Evolutionary conservation across 2,113 vertebrate genomes (phyloP), one percentile per base, ranked within the genome.

Genomic region (Hippocampus mohnikei): DNA sequence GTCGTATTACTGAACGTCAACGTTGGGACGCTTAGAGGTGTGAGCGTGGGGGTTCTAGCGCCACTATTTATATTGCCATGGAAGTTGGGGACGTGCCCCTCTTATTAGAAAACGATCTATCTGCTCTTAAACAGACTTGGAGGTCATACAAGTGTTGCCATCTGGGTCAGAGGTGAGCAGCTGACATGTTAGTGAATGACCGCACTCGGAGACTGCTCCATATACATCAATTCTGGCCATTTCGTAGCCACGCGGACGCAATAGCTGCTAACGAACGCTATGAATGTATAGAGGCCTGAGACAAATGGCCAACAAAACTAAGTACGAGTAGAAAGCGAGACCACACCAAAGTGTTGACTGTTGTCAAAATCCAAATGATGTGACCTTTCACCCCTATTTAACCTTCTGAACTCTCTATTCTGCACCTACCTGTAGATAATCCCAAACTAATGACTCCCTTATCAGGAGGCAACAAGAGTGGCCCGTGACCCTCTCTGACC

Each of bases 1-100:
- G 77, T 91, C 88, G 76, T 85, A 86, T 92, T 92, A 88, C 85
- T 70, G 85, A 88, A 88, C 83, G 88, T 86, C 84, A 87, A 81
- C 88, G 80, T 89, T 88, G 79, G 71, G 80, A 85, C 83, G 81
- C 88, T 88, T 86, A 84, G 72, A 82, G 79, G 82, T 81, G 82
- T 83, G 89, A 87, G 84, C 60, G 66, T 71, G 68, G 69, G 84
- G 59, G 80, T 63, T 77, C 63, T 67, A 37, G 66, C 48, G 48
- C 71, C 61, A 53, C 84, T 85, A 84, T 87, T 88, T 68, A 86
- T 86, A 81, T 70, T 79, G 72, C 72, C 59, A 71, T 82, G 77
- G 77, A 80, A 77, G 73, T 80, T 82, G 71, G 75, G 76, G 75
- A 82, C 74, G 79, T 75, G 76, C 67, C 72, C 77, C 27, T 69